Percentiles rank a stretch among this genome's conserved stretches.
These are phyloP conservation scores for Arizona elegans DNA, from an alignment of 2,113 vertebrate species.

Conservation along the genomic window DNA sequence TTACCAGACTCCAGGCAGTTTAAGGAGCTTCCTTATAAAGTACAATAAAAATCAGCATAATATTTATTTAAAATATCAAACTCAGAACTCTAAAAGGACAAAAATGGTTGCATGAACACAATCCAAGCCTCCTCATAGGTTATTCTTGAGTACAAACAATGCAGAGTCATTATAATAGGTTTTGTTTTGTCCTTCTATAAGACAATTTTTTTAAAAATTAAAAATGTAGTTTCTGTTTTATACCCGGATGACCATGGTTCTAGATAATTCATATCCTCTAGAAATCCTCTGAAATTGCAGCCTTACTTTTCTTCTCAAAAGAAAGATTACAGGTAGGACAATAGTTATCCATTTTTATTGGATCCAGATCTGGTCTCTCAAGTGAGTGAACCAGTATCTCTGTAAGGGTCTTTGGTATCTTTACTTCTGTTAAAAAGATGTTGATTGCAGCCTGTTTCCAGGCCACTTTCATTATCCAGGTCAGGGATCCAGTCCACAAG, in stretches of 20 bases:
- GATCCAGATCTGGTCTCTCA: background rate
- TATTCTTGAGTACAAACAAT: background rate
- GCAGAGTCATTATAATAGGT: background rate
- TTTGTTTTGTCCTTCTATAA: background rate
- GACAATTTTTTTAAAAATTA: background rate
- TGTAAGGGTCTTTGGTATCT: background rate
- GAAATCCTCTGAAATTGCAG: background rate
- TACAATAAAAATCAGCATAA: background rate
- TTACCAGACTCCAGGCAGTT: background rate
- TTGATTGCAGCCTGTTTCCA: background rate
- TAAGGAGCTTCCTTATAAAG: background rate
- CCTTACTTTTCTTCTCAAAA: background rate
- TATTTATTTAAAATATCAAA: background rate
- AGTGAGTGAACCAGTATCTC: background rate
- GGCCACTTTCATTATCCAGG: background rate
- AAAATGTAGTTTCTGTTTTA: background rate
- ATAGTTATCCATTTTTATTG: background rate
- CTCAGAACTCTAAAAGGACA: background rate
- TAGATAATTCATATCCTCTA: background rate
- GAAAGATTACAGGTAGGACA: background rate
- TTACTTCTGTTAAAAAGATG: background rate
- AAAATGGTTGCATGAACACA: background rate
- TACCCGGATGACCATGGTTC: background rate
- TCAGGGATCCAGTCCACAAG: background rate
- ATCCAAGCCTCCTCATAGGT: background rate